Percentiles rank a stretch among this genome's conserved stretches.
Conservation (phyloP, 2,888 invertebrate genomes). For the Himalopsyche kuldschensis region DNA sequence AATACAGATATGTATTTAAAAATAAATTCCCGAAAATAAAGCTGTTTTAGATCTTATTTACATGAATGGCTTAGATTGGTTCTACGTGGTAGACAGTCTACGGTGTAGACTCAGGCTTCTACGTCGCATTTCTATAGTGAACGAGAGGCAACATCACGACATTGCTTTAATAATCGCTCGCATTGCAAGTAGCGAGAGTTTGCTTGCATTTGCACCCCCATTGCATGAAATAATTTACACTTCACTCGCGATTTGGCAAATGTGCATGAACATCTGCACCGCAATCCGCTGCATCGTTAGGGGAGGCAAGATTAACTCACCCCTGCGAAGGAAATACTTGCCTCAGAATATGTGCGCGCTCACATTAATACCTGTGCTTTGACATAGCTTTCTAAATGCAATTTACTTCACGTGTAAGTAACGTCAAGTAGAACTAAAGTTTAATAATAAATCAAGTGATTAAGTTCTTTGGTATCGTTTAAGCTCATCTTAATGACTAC, state of each 20-base stretch:
- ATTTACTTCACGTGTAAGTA: not conserved
- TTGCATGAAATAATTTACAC: slow-evolving; percentile 32
- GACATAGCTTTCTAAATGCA: not conserved
- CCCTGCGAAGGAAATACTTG: not conserved
- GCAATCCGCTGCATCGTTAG: slow-evolving; percentile 15
- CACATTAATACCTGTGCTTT: not conserved
- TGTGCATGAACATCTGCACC: slow-evolving; percentile 25
- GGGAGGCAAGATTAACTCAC: slow-evolving; percentile 10
- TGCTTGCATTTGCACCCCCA: slow-evolving; percentile 5
- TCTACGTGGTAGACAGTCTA: not conserved
- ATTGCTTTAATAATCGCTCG: not conserved
- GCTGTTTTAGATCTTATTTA: no score
- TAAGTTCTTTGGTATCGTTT: not conserved
- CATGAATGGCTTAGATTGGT: no score
- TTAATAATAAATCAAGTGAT: not conserved
- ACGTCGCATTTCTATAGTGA: not conserved
- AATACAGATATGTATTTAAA: no score
- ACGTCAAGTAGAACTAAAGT: not conserved
- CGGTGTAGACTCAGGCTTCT: not conserved
- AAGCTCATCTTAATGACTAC: not conserved
- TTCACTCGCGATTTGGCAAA: slow-evolving; percentile 32
- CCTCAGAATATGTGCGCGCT: not conserved
- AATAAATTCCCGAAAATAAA: no score
- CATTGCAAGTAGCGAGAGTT: not conserved
- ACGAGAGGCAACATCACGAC: not conserved